Percentiles rank a stretch among this genome's conserved stretches.
Evolutionary conservation across 2,888 invertebrate genomes (phyloP).

Genomic region (Zygaena filipendulae): DNA sequence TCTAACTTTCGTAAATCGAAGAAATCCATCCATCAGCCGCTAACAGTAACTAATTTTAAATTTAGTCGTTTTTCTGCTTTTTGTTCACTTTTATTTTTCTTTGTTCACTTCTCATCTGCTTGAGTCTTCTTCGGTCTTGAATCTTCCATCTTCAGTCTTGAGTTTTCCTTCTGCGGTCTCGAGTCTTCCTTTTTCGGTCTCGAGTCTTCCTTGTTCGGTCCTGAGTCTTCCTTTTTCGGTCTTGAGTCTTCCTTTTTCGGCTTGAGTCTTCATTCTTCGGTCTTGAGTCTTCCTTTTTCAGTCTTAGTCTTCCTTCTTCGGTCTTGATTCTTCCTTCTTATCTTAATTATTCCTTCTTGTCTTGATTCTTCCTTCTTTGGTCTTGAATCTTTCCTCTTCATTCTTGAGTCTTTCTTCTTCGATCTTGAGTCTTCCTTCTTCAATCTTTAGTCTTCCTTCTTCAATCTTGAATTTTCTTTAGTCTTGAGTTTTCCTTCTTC

Average conservation of each 20-base stretch:
- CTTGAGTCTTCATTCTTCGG: slow-evolving; percentile 3
- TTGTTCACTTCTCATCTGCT: slow-evolving; percentile 1
- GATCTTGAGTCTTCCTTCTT: slow-evolving; percentile 9
- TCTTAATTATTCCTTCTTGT: slow-evolving; percentile 1
- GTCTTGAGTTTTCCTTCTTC: slow-evolving; percentile 5
- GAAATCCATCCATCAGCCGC: no score
- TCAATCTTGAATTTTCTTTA: slow-evolving; percentile 1
- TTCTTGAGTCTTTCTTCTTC: slow-evolving; percentile 6
- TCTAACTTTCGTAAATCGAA: no score
- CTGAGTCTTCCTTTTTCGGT: neutral
- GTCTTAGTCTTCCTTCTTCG: slow-evolving; percentile 4
- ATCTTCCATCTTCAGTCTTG: slow-evolving; percentile 6
- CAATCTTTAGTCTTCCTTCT: slow-evolving; percentile 10
- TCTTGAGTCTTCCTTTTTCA: slow-evolving; percentile 13
- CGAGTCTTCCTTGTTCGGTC: neutral
- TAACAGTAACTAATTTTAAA: no score
- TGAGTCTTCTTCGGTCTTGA: slow-evolving; percentile 8
- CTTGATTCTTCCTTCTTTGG: slow-evolving; percentile 6
- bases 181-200: slow-evolving; percentile 3
- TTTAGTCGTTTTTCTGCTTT: no score
- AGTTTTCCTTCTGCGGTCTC: slow-evolving; percentile 8
- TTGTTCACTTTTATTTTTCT: slow-evolving; percentile 1
- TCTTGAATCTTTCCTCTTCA: slow-evolving; percentile 11
- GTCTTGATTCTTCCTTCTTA: slow-evolving; percentile 9
- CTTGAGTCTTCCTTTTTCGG: no score